These are phyloP conservation scores for Centropyge bicolor DNA, from an alignment of 2,797 vertebrate genomes.

Conservation along the genomic window DNA sequence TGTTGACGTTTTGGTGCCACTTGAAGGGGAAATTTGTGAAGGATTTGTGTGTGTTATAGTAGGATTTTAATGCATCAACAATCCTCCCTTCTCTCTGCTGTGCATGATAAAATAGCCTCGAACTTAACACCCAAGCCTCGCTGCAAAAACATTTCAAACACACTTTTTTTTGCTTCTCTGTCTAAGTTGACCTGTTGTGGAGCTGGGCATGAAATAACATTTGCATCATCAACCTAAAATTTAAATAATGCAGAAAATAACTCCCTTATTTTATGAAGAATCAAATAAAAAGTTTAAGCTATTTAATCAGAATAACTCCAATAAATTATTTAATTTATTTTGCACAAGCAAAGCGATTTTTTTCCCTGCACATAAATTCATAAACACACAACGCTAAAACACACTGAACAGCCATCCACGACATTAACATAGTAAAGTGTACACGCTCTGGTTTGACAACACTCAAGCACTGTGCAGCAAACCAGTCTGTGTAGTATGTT, in stretches of 20 bases:
- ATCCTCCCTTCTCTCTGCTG: background rate
- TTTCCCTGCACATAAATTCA: too few species aligned
- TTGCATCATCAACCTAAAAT: background rate
- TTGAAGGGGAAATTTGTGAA: background rate
- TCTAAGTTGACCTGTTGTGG: background rate
- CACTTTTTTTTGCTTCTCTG: background rate
- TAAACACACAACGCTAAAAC: background rate
- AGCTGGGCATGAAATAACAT: background rate
- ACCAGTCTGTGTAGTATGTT: background rate
- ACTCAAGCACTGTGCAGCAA: background rate
- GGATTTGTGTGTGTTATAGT: background rate
- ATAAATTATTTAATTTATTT: background rate
- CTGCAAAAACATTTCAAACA: background rate
- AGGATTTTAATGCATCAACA: constrained; percentile 3
- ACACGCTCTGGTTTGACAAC: background rate
- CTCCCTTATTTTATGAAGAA: background rate
- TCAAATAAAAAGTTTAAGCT: background rate
- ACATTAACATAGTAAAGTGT: background rate
- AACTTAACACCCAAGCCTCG: background rate
- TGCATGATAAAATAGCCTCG: constrained; percentile 30
- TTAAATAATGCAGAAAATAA: background rate
- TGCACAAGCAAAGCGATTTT: background rate
- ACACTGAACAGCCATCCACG: background rate
- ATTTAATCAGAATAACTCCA: background rate
- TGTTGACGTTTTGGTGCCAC: background rate